A percentile compares a stretch with the other conserved stretches of the same genome.
phyloP scores from a whole-genome alignment of 1,140 invertebrate species.

The Conopomorpha cramerella region DNA sequence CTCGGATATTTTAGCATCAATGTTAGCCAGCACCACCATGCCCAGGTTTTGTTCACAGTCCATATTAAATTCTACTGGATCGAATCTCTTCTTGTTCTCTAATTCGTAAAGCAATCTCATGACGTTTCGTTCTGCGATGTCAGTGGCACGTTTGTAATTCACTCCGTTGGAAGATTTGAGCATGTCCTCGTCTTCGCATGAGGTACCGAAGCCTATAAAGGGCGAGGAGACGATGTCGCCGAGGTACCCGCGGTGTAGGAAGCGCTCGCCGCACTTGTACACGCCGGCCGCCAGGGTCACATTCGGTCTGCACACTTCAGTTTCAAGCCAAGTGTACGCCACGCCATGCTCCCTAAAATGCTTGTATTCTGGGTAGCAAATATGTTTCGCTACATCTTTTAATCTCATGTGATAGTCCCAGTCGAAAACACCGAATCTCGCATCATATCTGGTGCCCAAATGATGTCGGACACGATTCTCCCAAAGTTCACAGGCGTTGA shows the following conservation, averaged over 20 bases:
- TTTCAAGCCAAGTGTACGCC: constrained; percentile 84
- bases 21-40: constrained; percentile 41
- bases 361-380: constrained; percentile 74
- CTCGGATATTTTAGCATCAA: constrained; percentile 49
- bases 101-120: constrained; percentile 69
- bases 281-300: constrained; percentile 73
- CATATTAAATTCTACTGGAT: constrained; percentile 29
- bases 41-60: constrained; percentile 54
- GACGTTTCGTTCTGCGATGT: constrained; percentile 69
- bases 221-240: constrained; percentile 86
- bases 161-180: constrained; percentile 62
- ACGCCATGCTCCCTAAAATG: constrained; percentile 82
- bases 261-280: constrained; percentile 63
- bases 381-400: constrained; percentile 63
- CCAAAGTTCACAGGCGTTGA: constrained; percentile 75
- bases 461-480: constrained; percentile 67
- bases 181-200: constrained; percentile 70
- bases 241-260: constrained; percentile 73
- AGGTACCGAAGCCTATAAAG: constrained; percentile 74
- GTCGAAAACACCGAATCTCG: constrained; percentile 78
- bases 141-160: constrained; percentile 66
- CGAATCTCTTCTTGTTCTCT: constrained; percentile 57
- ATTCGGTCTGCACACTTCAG: constrained; percentile 75
- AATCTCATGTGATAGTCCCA: constrained; percentile 91
- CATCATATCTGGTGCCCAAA: constrained; percentile 77